Conservation (phyloP, 2,888 invertebrate genomes). For the Eulithis prunata region DNA sequence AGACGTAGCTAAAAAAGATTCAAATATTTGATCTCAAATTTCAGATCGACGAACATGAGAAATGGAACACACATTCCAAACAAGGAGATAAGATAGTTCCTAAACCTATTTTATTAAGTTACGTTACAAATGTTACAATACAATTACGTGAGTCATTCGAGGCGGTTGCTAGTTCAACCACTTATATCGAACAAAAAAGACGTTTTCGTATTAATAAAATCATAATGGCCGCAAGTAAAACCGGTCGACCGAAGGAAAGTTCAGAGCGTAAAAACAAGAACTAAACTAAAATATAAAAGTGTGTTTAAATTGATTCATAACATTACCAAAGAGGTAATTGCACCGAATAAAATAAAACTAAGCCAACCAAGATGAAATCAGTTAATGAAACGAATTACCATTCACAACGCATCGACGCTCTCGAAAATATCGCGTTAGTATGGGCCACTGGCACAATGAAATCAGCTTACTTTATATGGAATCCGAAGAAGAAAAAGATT, state of each 20-base stretch:
- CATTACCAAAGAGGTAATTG: slow-evolving; percentile 17
- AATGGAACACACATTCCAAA: slow-evolving; percentile 22
- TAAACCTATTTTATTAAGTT: slow-evolving; percentile 23
- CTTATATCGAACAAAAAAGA: slow-evolving; percentile 3
- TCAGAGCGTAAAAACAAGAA: slow-evolving; percentile 10
- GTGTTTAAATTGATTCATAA: slow-evolving; percentile 14
- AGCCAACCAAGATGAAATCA: slow-evolving; percentile 22
- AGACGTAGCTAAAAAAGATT: neutral
- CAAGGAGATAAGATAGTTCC: slow-evolving; percentile 17
- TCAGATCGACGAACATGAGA: slow-evolving; percentile 13
- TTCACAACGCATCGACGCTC: slow-evolving; percentile 43
- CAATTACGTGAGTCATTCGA: slow-evolving; percentile 23
- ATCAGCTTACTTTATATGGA: slow-evolving; percentile 45
- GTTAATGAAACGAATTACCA: slow-evolving; percentile 43
- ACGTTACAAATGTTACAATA: neutral
- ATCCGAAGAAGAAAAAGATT: slow-evolving; percentile 32
- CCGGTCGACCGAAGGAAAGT: slow-evolving; percentile 15
- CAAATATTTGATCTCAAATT: slow-evolving; percentile 16
- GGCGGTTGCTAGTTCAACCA: slow-evolving; percentile 2
- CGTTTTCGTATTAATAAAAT: neutral
- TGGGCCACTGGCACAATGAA: slow-evolving; percentile 48
- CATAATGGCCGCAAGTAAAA: slow-evolving; percentile 1
- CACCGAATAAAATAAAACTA: slow-evolving; percentile 24
- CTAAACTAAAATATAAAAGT: slow-evolving; percentile 1
- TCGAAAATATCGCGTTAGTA: slow-evolving; percentile 45